Conservation (phyloP, 2,113 vertebrate species). For the Epinephelus lanceolatus region DNA sequence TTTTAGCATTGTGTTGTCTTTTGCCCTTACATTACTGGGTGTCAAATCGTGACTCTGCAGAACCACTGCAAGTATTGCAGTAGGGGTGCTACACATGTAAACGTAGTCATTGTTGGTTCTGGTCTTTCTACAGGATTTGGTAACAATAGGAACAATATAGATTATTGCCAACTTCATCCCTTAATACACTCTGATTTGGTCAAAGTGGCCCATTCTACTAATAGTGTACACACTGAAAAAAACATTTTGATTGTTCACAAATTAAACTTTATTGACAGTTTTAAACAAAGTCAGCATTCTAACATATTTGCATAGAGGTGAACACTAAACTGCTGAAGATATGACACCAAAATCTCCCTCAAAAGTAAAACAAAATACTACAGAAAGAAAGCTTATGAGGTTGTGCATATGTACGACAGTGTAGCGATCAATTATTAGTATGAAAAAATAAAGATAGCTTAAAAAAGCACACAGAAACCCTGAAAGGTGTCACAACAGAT, state of each 20-base stretch:
- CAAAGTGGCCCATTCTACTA: too few relatives aligned
- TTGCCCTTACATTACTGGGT: too few relatives aligned
- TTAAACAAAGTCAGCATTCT: neutral
- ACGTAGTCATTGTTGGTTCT: too few relatives aligned
- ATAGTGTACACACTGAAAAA: neutral
- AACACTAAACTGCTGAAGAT: neutral
- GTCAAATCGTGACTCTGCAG: too few relatives aligned
- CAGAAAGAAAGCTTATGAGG: neutral
- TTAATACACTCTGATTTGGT: neutral
- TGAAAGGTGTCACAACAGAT: neutral
- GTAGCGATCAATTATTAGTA: neutral
- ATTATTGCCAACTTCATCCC: too few relatives aligned
- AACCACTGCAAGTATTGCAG: too few relatives aligned
- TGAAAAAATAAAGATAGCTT: neutral
- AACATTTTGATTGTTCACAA: neutral
- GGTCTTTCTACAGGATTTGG: neutral
- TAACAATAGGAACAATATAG: neutral
- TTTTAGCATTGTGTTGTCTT: too few relatives aligned
- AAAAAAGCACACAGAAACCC: neutral
- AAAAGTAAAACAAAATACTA: neutral
- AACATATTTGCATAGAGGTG: neutral
- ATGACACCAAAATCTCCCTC: neutral
- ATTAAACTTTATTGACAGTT: constrained; percentile 14
- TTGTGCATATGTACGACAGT: neutral
- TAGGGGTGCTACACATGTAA: too few relatives aligned